Evolutionary conservation across 2,113 vertebrate species (phyloP).

Genomic region (Gila orcuttii): DNA sequence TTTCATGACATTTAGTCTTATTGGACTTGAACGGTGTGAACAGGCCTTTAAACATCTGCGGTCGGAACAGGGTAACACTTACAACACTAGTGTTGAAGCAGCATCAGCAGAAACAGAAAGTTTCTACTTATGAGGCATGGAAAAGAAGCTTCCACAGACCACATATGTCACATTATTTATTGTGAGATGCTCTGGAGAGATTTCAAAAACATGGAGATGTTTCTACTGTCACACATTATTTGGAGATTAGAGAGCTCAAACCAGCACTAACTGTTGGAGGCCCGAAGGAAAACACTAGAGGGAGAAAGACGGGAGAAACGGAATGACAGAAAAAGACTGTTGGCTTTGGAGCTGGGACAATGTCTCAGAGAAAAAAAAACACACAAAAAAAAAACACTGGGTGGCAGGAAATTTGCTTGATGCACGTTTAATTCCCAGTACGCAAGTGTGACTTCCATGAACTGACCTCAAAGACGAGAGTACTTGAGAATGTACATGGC

Average conservation of each 20-base stretch:
- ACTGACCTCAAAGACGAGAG: slow-evolving; percentile 70
- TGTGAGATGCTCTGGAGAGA: slow-evolving; percentile 66
- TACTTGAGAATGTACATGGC: slow-evolving; percentile 71
- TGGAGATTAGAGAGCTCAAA: slow-evolving; percentile 55
- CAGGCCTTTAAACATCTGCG: slow-evolving; percentile 6
- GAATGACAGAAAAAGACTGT: slow-evolving; percentile 37
- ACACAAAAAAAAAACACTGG: slow-evolving; percentile 5
- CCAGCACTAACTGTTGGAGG: slow-evolving; percentile 28
- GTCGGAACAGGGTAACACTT: background rate
- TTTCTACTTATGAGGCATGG: slow-evolving; percentile 68
- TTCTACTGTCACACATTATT: slow-evolving; percentile 69
- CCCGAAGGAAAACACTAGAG: slow-evolving; percentile 29
- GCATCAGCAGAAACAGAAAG: slow-evolving; percentile 52
- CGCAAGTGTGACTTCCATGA: slow-evolving; percentile 63
- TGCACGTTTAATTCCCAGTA: slow-evolving; percentile 5
- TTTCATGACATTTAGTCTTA: slow-evolving; percentile 33
- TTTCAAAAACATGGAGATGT: slow-evolving; percentile 67
- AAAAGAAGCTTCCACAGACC: slow-evolving; percentile 64
- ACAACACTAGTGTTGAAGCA: slow-evolving; percentile 38
- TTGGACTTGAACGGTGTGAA: slow-evolving; percentile 16
- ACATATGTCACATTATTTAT: slow-evolving; percentile 70
- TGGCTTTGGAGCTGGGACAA: slow-evolving; percentile 43
- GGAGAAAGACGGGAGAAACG: slow-evolving; percentile 40
- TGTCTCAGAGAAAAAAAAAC: slow-evolving; percentile 37
- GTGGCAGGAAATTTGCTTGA: slow-evolving; percentile 24